Evolutionary conservation across 1,140 invertebrate species (phyloP).

Genomic region (Manduca sexta): DNA sequence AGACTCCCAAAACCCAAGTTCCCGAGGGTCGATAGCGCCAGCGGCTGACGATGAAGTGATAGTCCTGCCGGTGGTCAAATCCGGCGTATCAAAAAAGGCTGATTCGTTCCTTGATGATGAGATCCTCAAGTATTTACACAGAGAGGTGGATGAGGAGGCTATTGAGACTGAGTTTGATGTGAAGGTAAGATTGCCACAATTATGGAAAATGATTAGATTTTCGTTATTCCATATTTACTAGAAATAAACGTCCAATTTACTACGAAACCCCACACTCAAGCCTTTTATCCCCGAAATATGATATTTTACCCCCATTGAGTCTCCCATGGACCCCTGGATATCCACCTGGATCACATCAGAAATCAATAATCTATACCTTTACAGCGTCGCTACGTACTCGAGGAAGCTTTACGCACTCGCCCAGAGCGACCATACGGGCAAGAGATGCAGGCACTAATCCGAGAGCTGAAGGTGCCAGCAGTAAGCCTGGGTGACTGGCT

Average conservation of each 20-base stretch:
- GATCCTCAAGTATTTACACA: conserved; percentile 77
- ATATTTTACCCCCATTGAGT: no score
- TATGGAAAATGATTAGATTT: no score
- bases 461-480: conserved; percentile 40
- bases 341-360: no score
- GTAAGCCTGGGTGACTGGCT: conserved; percentile 73
- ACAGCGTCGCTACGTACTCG: conserved; percentile 74
- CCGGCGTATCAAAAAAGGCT: conserved; percentile 29
- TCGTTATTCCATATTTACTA: no score
- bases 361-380: neutral
- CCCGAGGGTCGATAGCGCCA: conserved; percentile 69
- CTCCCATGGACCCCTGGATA: no score
- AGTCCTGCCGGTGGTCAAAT: conserved; percentile 33
- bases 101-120: conserved; percentile 76
- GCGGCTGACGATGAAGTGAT: conserved; percentile 35
- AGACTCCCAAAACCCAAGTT: conserved; percentile 74
- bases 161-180: conserved; percentile 80
- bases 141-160: conserved; percentile 78
- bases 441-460: conserved; percentile 51
- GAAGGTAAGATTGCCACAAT: conserved; percentile 71
- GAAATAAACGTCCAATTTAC: no score
- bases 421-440: conserved; percentile 49
- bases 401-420: conserved; percentile 76
- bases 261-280: no score
- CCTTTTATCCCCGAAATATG: no score